Conservation (phyloP, 2,113 vertebrate species). For the Gambusia affinis region DNA sequence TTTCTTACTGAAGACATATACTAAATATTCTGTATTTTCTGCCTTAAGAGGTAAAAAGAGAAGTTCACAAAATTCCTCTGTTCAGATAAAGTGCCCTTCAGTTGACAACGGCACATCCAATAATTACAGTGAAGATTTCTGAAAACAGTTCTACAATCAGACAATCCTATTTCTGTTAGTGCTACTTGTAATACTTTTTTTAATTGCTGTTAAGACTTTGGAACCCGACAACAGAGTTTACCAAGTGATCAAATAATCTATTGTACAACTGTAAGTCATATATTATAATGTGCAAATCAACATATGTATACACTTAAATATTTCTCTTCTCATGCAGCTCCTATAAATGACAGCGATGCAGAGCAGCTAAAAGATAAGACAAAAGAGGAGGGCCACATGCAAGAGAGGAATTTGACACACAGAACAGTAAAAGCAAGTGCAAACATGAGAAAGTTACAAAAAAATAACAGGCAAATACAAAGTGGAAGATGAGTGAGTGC, state of each 20-base stretch:
- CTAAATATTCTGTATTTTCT: slow-evolving; percentile 1
- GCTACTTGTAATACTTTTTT: slow-evolving; percentile 23
- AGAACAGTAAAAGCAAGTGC: slow-evolving; percentile 7
- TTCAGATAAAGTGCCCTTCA: slow-evolving; percentile 15
- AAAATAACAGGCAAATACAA: too few species aligned
- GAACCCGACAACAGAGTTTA: slow-evolving; percentile 8
- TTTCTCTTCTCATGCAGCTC: slow-evolving; percentile 23
- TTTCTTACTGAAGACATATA: background rate
- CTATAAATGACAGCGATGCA: slow-evolving; percentile 13
- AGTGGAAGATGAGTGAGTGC: background rate
- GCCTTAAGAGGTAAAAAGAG: background rate
- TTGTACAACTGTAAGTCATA: slow-evolving; percentile 61
- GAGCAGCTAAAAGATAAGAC: background rate
- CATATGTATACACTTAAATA: slow-evolving; percentile 51
- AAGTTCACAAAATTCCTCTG: background rate
- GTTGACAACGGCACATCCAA: slow-evolving; percentile 8
- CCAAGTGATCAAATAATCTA: slow-evolving; percentile 19
- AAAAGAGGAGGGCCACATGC: background rate
- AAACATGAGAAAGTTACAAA: background rate
- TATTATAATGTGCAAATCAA: slow-evolving; percentile 83
- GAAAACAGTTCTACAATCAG: slow-evolving; percentile 6
- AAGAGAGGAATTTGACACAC: background rate
- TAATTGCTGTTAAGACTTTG: background rate
- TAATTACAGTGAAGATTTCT: background rate
- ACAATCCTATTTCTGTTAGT: slow-evolving; percentile 47